phyloP scores from a whole-genome alignment of 1,140 invertebrate genomes.

The Drosophila insularis region DNA sequence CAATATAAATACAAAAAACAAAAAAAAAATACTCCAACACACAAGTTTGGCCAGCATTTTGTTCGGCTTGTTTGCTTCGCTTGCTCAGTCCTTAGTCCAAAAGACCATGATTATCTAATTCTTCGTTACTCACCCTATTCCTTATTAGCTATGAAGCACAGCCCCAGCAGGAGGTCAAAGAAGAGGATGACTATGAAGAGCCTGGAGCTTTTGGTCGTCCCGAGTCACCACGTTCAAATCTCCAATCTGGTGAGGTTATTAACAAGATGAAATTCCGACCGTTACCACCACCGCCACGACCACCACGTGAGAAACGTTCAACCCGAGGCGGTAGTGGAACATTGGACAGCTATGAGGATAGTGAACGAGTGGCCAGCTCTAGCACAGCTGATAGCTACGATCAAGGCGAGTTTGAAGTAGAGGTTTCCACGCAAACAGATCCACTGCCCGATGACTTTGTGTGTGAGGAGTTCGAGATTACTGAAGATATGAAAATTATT shows the following conservation, averaged over 20 bases:
- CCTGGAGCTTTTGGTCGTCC: constrained; percentile 56
- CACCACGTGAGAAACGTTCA: constrained; percentile 86
- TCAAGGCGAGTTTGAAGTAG: constrained; percentile 84
- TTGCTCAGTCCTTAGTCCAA: constrained; percentile 14
- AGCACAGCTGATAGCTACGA: constrained; percentile 72
- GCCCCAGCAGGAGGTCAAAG: constrained; percentile 20
- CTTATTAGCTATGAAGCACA: constrained; percentile 53
- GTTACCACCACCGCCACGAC: constrained; percentile 90
- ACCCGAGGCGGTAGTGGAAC: constrained; percentile 64
- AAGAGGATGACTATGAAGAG: constrained; percentile 79
- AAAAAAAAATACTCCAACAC: constrained; percentile 32
- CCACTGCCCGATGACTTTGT: constrained; percentile 90
- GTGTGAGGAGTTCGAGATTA: constrained; percentile 86
- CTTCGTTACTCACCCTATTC: constrained; percentile 67
- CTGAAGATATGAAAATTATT: constrained; percentile 83
- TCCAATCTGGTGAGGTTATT: constrained; percentile 88
- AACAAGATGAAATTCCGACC: constrained; percentile 91
- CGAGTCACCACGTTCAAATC: constrained; percentile 83
- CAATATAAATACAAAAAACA: constrained; percentile 64
- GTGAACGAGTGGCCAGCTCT: constrained; percentile 72
- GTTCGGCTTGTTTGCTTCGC: constrained; percentile 31
- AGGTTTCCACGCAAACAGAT: constrained; percentile 91
- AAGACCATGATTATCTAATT: constrained; percentile 53
- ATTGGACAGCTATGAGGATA: constrained; percentile 68
- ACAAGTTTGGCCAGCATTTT: constrained; percentile 35